Evolutionary conservation across 2,113 vertebrate genomes (phyloP).

Genomic region (Mesocricetus auratus): DNA sequence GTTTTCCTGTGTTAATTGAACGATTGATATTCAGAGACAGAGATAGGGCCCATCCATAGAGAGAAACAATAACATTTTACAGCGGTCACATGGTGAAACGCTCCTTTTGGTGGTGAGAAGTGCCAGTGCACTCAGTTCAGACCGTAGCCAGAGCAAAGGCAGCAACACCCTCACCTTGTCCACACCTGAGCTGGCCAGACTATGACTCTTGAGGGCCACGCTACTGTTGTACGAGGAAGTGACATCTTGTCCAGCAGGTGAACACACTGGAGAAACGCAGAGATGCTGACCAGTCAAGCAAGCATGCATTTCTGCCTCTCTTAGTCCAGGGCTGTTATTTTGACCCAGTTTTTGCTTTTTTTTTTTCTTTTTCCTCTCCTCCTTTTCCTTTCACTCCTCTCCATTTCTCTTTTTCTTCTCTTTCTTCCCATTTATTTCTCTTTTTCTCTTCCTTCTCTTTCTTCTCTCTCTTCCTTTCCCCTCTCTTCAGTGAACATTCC

Average conservation of each 20-base stretch:
- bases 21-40: slow-evolving; percentile 71
- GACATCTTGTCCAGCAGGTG: not conserved
- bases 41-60: slow-evolving; percentile 19
- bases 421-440: not conserved
- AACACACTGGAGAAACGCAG: not conserved
- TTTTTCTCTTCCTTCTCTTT: not conserved
- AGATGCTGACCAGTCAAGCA: not conserved
- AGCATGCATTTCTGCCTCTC: not conserved
- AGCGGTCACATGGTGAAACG: slow-evolving; percentile 74
- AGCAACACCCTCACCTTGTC: not conserved
- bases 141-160: not conserved
- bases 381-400: too few relatives aligned
- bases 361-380: too few relatives aligned
- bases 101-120: slow-evolving; percentile 66
- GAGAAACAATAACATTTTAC: slow-evolving; percentile 68
- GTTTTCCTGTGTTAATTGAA: slow-evolving; percentile 66
- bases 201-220: not conserved
- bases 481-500: not conserved
- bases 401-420: not conserved
- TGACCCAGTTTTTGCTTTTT: not conserved
- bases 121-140: slow-evolving; percentile 32
- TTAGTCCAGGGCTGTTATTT: slow-evolving; percentile 8
- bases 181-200: not conserved
- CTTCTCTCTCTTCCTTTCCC: not conserved
- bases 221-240: not conserved